Evolutionary conservation across 1,140 invertebrate genomes (phyloP), one percentile per base, ranked within the genome.

Genomic region (Drosophila ogumai): DNA sequence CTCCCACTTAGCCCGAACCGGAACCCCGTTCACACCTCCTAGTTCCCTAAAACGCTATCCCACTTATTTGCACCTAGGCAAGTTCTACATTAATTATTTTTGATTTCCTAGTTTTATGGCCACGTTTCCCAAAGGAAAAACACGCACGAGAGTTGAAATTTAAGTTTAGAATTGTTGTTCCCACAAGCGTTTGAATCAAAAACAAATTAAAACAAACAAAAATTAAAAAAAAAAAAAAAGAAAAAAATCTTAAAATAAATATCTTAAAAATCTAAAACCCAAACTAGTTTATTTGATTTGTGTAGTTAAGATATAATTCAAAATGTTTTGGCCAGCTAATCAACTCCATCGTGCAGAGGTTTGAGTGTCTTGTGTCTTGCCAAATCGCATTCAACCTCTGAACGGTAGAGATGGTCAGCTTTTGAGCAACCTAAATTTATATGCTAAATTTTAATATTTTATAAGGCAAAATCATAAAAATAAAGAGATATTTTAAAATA

Each of bases 81-180:
- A 80, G 63, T 77, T 72, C 61, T 67, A 81, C 44, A 19, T 52
- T 56, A 81, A 63, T 77, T 56, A 77, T 77, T 73, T 71, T 80
- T 68, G 69, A 79, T 75, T 87, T 81, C 57, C 65, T 86, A 86
- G 82, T 86, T 86, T 82, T 87, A 86, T 61, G 79, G 82, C 69
- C 78, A 55, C 17, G 58, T 79, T 86, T 75, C 63, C 69, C 41
- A 52, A 71, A 56, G 43, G 34, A 68, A 40, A 61, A 69, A 55
- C 41, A 32, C n/a, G 60, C 47, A 79, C 69, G 66, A 76, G 66
- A 72, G 73, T 86, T 82, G 79, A 82, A 86, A 82, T 82, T 79
- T 86, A 86, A 79, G 82, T 43, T 79, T 86, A 87, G 69, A 67
- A 72, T 82, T 87, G 82, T 87, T 75, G 69, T 81, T 76, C 69